Evolutionary conservation across 2,797 vertebrate species (phyloP), one percentile per base, ranked within the genome.

Genomic region (Carduelis carduelis): DNA sequence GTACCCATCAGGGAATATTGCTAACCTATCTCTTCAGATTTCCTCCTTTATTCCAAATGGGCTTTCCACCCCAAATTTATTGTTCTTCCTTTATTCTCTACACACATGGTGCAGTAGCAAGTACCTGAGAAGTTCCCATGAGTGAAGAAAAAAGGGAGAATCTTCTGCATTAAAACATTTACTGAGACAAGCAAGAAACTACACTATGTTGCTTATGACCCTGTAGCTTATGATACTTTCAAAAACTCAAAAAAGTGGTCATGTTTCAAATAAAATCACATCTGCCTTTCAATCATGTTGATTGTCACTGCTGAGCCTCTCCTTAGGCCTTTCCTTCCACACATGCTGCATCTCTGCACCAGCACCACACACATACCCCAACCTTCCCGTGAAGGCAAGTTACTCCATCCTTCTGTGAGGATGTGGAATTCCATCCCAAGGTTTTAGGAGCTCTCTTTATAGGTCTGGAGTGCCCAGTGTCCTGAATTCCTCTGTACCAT

Each of bases 331-430:
- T 28, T 78, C 16, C 46, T 57, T 37, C 21, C 35, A 24, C 35
- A 41, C 0, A 1, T 0, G 2, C 14, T 64, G 35, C 30, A 27
- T 4, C 1, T 49, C 46, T 27, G 18, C 24, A 69, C 37, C 44
- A 78, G 41, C 15, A 74, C 6, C 35, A 35, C 2, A 1, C 8
- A 20, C 6, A 30, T 12, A 12, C 10, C 12, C 26, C 4, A 24
- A 50, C 12, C 34, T 77, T 70, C 34, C 22, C 44, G 6, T 1
- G 7, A 46, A 52, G 32, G 4, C 9, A 52, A 69, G 15, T 28
- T 26, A 72, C 11, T 72, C 43, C 21, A 35, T 44, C 43, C 44
- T 83, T 30, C 50, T 5, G 1, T 1, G 6, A 46, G 30, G 26
- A 78, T 75, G 59, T 7, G 32, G 19, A 61, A n/a, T 46, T 59